These are phyloP conservation scores for Scaptomyza montana DNA, from an alignment of 1,140 invertebrate genomes.

Conservation along the genomic window DNA sequence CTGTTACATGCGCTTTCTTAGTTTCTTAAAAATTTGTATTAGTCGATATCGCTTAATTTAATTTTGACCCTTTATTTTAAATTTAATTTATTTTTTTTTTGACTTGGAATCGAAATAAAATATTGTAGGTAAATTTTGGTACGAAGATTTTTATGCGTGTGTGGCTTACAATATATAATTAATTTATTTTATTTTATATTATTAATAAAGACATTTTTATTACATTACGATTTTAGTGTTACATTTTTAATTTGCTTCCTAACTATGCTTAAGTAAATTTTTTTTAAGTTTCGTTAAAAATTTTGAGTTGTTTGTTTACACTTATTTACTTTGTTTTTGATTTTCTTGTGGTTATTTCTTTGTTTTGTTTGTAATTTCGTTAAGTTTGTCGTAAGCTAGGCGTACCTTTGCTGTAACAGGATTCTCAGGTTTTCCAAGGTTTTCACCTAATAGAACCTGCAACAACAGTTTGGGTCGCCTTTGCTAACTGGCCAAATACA, in stretches of 20 bases:
- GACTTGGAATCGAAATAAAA: conserved; percentile 58
- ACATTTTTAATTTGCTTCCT: conserved; percentile 23
- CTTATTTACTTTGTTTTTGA: conserved; percentile 15
- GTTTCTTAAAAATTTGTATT: conserved; percentile 60
- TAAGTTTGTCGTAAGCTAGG: conserved; percentile 15
- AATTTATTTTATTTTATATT: no score
- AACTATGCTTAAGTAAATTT: conserved; percentile 36
- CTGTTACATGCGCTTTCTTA: conserved; percentile 41
- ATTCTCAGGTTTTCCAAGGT: neutral
- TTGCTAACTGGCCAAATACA: conserved; percentile 15
- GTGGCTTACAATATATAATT: conserved; percentile 22
- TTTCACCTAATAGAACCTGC: no score
- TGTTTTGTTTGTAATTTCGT: conserved; percentile 28
- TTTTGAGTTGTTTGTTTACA: conserved; percentile 42
- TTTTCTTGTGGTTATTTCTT: conserved; percentile 17
- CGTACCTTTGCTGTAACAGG: neutral
- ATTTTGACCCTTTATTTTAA: conserved; percentile 1
- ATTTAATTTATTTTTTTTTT: conserved; percentile 17
- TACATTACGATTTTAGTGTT: conserved; percentile 12
- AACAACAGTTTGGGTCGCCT: no score
- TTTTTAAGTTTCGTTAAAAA: conserved; percentile 39
- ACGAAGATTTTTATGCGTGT: conserved; percentile 27
- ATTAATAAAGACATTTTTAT: conserved; percentile 19
- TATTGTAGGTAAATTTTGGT: conserved; percentile 40
- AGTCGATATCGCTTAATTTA: conserved; percentile 61